Base-by-base conservation (phyloP, 2,888 invertebrate genomes). In the Drosophila anceps region DNA sequence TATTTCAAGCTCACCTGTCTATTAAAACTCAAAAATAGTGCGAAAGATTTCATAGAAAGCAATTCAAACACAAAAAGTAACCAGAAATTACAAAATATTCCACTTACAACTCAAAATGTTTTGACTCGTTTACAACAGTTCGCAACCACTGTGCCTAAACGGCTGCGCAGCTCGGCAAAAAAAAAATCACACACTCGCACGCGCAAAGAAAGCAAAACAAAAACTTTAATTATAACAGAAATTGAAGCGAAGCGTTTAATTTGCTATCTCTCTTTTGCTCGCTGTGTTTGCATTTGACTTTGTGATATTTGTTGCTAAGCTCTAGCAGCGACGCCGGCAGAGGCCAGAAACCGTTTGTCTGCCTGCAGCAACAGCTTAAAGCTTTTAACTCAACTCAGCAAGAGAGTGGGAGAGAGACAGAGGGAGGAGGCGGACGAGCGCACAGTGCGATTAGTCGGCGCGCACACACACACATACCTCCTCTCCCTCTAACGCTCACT, bases 281-380 rank as follows among this genome's bases (percentile, higher is more conserved):
- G 31, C 31, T 20, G 41, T 59, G 48, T 59, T 59, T 59, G 59
- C 59, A 48, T 59, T 48, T 54, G 54, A 27, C 46, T 48, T 67
- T 67, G 31, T 64, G 54, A 39, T 46, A 66, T 44, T 65, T 43
- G 43, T 43, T 65, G 27, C 50, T 43, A 61, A 35, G 41, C 61
- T 41, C 31, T 15, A 44, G 48, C 43, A 18, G 59, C 43, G 35
- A 13, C 20, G 46, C 13, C 31, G 31, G 39, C 60, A 60, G 60
- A 51, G 60, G 39, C 60, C 20, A n/a, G 39, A 51, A 51, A 31
- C 60, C 20, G 39, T 62, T 55, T 41, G 31, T 39, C 54, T 35
- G 43, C n/a, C 33, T 27, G n/a, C 60, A 55, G 43, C 66, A 61
- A 37, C 46, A 54, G 41, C 44, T 62, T 27, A 68, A 57, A 53